phyloP scores from a whole-genome alignment of 2,797 vertebrate species.

The Notoglanidium macrostoma region DNA sequence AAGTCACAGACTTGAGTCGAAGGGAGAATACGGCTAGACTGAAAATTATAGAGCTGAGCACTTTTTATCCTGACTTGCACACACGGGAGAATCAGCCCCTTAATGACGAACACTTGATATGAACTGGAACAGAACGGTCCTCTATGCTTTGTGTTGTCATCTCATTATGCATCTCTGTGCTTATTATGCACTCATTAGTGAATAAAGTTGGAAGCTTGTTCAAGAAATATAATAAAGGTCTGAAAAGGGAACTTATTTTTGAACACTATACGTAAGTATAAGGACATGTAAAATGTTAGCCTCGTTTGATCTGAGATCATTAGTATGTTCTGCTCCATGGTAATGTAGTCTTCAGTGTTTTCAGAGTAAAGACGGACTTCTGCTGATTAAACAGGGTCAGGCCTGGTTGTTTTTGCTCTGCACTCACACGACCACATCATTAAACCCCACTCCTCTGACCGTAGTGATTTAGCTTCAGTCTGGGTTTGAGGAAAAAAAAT shows the following conservation, averaged over 20 bases:
- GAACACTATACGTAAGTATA: not conserved
- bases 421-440: constrained; percentile 11
- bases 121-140: not conserved
- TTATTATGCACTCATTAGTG: not conserved
- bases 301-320: constrained; percentile 5
- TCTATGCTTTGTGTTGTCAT: not conserved
- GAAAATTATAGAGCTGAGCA: too few species aligned
- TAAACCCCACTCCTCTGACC: constrained; percentile 18
- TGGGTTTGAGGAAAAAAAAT: not conserved
- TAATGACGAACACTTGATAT: not conserved
- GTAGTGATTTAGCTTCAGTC: constrained; percentile 26
- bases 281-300: not conserved
- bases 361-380: not conserved
- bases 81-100: too few species aligned
- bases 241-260: not conserved
- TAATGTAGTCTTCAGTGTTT: not conserved
- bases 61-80: too few species aligned
- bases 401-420: constrained; percentile 11
- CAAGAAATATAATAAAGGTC: not conserved
- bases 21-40: too few species aligned
- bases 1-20: too few species aligned
- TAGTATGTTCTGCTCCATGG: not conserved
- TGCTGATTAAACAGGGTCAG: constrained; percentile 15
- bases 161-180: too few species aligned
- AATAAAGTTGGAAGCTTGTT: not conserved